Base-by-base conservation (phyloP, 2,113 vertebrate genomes). In the Salvator merianae region DNA sequence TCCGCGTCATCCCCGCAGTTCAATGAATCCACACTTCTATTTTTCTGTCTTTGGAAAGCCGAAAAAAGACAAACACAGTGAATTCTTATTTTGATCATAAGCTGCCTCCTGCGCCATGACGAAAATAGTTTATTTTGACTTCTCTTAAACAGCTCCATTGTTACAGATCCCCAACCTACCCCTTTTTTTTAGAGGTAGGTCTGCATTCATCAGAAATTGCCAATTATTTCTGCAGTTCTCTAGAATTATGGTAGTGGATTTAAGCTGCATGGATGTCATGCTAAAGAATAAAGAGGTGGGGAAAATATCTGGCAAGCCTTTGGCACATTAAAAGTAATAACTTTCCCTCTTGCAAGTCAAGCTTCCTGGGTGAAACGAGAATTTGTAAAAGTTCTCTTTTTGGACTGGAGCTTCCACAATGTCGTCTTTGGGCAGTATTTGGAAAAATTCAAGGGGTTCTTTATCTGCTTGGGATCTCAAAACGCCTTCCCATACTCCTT, bases 71-170 rank as follows among this genome's bases (percentile, higher is more conserved):
- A 69, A 84, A 84, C 81, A 38, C 86, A 63, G 22, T 0, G 1
- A 47, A 93, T 83, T 5, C 0, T 18, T 83, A 32, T 90, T 91
- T 91, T 91, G 90, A 89, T 91, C 91, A 69, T 81, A 88, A 93
- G 89, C 91, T 88, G 80, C 90, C 91, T 92, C 93, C 92, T 90
- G 88, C 93, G 90, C 91, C 84, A 89, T 88, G 86, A 91, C 86
- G 85, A 90, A 92, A 93, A 94, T 90, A 92, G 93, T 90, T 92
- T 94, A 94, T 94, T 94, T 94, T 94, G 93, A 94, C 92, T 93
- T 93, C 55, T 84, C 88, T 93, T 91, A 91, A 91, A 88, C 86
- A 91, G 88, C 86, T 92, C 88, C 89, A 91, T 40, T 88, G 90
- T 79, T 85, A n/a, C 77, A 28, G 36, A 40, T 85, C 26, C 75